Base-by-base conservation (phyloP, 2,113 vertebrate genomes). In the Perca schrenkii region DNA sequence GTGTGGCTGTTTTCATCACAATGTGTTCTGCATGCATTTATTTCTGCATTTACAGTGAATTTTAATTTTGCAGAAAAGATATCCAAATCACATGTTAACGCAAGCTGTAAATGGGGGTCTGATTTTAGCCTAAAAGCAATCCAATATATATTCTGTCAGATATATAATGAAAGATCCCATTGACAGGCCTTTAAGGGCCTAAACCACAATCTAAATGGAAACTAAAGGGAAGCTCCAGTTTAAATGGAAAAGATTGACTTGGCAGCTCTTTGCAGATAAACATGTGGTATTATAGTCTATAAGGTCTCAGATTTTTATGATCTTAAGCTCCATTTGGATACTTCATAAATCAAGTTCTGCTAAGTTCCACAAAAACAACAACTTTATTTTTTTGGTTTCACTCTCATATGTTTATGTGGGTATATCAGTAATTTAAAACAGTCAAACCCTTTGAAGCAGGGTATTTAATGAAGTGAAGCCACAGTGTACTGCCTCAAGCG, bases 401-500 rank as follows among this genome's bases (percentile, higher is more conserved):
- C 79, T 47, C 50, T 19, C 11, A 40, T 63, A 46, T 22, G 67
- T 71, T 36, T 65, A 21, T 80, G 69, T 77, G 70, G 13, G 61
- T 82, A 60, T 57, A 67, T 80, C 31, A 47, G 54, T 74, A 76
- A 67, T 88, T 90, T 76, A 80, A 84, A 89, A 71, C 56, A 82
- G 61, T 64, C 31, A 68, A 85, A 68, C 16, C 54, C 61, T 86
- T 88, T 88, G 68, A 87, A 86, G 63, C 61, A 53, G 34, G 0
- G 14, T 69, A 76, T 92, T 50, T 82, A 77, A 82, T 85, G 14
- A 79, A 83, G 50, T 70, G 69, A 84, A 74, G 80, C 64, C 56
- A 69, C 65, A 71, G 52, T 64, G 61, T 82, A 78, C 34, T 11
- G 82, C 78, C 79, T 85, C 77, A 36, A 86, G 87, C 70, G 2